Base-by-base conservation (phyloP, 2,113 vertebrate species). In the Hoplias malabaricus region DNA sequence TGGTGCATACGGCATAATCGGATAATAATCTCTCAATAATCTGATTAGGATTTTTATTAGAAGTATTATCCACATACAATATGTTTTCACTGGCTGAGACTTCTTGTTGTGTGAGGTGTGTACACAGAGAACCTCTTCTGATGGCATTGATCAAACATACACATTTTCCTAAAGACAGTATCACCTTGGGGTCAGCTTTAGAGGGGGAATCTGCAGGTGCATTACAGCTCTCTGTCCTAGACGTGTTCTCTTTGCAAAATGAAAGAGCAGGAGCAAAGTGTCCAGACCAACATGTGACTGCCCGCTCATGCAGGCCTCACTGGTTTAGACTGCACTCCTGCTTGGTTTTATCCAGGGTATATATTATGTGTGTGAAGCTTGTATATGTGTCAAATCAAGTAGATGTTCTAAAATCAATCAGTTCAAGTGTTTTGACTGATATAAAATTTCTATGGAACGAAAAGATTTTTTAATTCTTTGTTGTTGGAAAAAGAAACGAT, bases 301-400 rank as follows among this genome's bases (percentile, higher is more conserved):
- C n/a, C 73, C 67, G 6, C 33, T 21, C 62, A 21, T 69, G 29
- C 59, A 66, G n/a, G 54, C 36, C 7, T 6, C 31, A 7, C 43
- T 54, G 59, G 53, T 81, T 67, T 53, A 31, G 61, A 73, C 59
- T 77, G 68, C 74, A 59, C 79, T 71, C 62, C 62, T 66, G 57
- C 53, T 66, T 57, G 80, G 69, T 77, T 72, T 72, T 33, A 78
- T 29, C 63, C 69, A 78, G 80, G 80, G 69, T 78, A 54, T 33
- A 63, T 77, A 57, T 63, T 73, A 65, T 72, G 65, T 56, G 61
- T 72, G 65, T 53, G 34, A 73, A 46, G 40, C 27, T 62, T 65
- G 33, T 56, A 54, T 56, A 56, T 66, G 19, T 78, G 25, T 36
- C 67, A 71, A 53, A 43, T 46, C 6, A 34, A 66, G 19, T n/a